Conservation (phyloP, 2,113 vertebrate genomes). For the Cryptomyrus ogoouensis region DNA sequence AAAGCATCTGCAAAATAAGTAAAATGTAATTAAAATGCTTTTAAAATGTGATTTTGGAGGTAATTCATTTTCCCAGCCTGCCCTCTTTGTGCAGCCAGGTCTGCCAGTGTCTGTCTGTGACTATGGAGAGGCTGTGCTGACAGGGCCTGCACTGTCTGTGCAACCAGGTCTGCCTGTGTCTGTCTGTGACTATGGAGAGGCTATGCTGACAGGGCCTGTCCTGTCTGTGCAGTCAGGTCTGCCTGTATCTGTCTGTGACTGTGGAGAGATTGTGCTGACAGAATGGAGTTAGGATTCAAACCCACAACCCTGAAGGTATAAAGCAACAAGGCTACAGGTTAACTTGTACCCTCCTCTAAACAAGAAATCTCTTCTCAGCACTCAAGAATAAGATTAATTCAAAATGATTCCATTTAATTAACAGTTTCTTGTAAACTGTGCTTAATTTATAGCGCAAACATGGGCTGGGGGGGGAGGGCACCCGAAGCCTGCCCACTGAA, state of each 20-base stretch:
- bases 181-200: no score
- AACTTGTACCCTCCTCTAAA: conserved; percentile 17
- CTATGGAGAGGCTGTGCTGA: background rate
- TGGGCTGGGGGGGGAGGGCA: conserved; percentile 20
- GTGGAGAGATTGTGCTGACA: background rate
- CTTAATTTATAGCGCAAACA: conserved; percentile 42
- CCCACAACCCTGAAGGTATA: no score
- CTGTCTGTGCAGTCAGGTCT: no score
- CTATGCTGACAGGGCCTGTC: no score
- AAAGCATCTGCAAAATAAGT: no score
- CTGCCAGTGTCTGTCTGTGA: background rate
- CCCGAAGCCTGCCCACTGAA: conserved; percentile 32
- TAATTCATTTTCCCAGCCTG: background rate
- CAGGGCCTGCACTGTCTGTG: background rate
- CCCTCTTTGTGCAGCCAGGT: background rate
- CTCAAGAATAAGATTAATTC: conserved; percentile 46
- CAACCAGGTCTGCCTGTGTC: background rate
- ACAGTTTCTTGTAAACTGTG: conserved; percentile 33
- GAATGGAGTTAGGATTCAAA: no score
- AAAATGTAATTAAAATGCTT: no score
- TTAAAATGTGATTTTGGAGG: no score
- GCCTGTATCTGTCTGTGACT: background rate
- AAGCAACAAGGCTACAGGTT: background rate
- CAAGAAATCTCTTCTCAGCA: conserved; percentile 37
- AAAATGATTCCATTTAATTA: conserved; percentile 56